Conservation (phyloP, 2,888 invertebrate genomes). For the Hetaerina titia region DNA sequence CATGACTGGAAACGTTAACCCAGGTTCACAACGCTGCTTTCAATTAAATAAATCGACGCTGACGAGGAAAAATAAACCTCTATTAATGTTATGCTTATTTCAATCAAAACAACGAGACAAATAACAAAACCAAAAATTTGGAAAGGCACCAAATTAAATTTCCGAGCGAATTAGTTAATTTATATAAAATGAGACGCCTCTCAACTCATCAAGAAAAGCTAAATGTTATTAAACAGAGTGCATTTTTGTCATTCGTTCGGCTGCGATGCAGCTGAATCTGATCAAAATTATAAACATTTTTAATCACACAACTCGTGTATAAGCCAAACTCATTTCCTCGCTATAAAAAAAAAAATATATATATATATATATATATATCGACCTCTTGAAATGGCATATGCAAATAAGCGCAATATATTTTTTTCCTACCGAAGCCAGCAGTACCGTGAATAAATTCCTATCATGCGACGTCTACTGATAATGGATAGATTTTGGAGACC, state of each 20-base stretch:
- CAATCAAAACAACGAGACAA: not conserved
- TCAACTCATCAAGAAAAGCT: constrained; percentile 26
- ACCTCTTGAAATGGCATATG: not conserved
- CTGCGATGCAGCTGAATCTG: not conserved
- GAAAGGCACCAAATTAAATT: constrained; percentile 4
- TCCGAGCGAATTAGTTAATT: constrained; percentile 8
- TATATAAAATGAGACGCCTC: constrained; percentile 20
- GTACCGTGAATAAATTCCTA: too few relatives aligned
- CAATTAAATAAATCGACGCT: not conserved
- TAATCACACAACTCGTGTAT: not conserved
- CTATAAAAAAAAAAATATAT: too few relatives aligned
- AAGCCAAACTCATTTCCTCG: not conserved
- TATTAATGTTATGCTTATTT: constrained; percentile 26
- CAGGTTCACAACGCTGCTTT: not conserved
- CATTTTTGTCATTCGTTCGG: constrained; percentile 14
- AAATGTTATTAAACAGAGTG: constrained; percentile 18
- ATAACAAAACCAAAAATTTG: not conserved
- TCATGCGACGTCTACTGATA: too few relatives aligned
- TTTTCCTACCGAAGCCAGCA: too few relatives aligned
- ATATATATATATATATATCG: not conserved
- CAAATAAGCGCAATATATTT: too few relatives aligned
- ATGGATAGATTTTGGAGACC: too few relatives aligned
- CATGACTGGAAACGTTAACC: constrained; percentile 1
- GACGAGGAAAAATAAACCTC: not conserved
- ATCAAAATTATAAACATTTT: constrained; percentile 23